Percentiles rank a stretch among this genome's conserved stretches.
These are phyloP conservation scores for Mustela nigripes DNA, from an alignment of 2,113 vertebrate genomes.

Conservation along the genomic window DNA sequence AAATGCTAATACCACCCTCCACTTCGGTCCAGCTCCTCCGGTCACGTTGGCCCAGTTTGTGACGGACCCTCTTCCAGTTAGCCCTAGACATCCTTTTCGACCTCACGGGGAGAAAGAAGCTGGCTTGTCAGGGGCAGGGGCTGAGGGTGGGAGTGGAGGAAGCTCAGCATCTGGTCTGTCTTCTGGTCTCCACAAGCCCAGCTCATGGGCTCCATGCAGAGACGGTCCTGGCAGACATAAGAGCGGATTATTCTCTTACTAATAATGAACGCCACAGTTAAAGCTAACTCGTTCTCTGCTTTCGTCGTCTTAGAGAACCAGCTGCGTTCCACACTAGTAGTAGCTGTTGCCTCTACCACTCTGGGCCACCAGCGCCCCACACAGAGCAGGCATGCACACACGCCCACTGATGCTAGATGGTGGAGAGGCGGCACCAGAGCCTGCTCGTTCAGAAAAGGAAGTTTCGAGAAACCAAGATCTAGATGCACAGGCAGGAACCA, in stretches of 20 bases:
- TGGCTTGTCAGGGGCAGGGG: neutral
- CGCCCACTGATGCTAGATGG: fast-evolving
- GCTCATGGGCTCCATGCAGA: neutral
- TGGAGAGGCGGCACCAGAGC: neutral
- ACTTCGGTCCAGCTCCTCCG: neutral
- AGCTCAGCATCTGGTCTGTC: neutral
- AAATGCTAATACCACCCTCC: neutral
- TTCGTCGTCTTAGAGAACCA: neutral
- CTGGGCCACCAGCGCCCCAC: neutral
- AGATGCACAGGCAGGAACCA: neutral
- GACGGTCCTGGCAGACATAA: neutral
- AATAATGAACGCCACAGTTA: neutral
- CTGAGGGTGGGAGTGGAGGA: neutral
- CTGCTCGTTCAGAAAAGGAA: neutral
- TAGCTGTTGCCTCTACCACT: neutral
- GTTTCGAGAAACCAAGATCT: neutral
- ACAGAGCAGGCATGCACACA: neutral
- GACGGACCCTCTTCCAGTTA: neutral
- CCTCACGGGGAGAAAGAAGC: neutral
- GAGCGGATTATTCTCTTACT: neutral
- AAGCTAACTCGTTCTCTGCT: neutral
- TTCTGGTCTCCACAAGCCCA: neutral
- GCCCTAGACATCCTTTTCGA: neutral
- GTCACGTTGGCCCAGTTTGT: neutral
- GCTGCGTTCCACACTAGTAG: neutral